Conservation (phyloP, 2,888 invertebrate genomes). For the Scaptomyza reducta region DNA sequence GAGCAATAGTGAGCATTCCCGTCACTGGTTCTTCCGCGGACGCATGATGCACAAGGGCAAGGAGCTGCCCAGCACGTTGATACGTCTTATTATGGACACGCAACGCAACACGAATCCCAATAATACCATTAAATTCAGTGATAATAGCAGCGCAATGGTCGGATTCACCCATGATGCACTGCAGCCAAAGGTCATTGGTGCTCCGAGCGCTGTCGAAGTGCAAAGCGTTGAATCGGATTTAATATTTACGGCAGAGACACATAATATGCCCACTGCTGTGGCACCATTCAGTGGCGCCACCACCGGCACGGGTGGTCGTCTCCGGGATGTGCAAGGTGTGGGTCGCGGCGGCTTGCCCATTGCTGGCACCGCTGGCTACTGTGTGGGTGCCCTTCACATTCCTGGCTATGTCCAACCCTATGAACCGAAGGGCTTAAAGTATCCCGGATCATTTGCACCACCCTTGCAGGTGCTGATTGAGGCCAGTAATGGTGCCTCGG, state of each 20-base stretch:
- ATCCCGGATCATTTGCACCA: conserved; percentile 95
- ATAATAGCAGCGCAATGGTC: conserved; percentile 97
- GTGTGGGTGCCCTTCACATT: conserved; percentile 95
- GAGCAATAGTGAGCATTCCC: conserved; percentile 98
- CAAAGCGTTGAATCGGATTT: conserved; percentile 90
- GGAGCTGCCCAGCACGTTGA: conserved; percentile 91
- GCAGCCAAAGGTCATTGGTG: conserved; percentile 86
- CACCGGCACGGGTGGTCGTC: conserved; percentile 98
- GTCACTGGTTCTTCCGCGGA: conserved; percentile 99
- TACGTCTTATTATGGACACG: conserved; percentile 96
- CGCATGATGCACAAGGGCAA: conserved; percentile 92
- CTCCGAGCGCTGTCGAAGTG: conserved; percentile 87
- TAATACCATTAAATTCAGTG: conserved; percentile 98
- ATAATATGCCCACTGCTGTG: conserved; percentile 99
- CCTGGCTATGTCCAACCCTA: conserved; percentile 92
- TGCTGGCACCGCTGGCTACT: conserved; percentile 98
- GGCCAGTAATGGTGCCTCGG: conserved; percentile 98
- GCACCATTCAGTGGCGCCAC: conserved; percentile 99
- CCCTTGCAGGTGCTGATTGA: conserved; percentile 96
- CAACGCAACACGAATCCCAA: conserved; percentile 93
- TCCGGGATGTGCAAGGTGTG: conserved; percentile 96
- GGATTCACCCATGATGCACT: conserved; percentile 91
- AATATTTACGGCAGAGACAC: conserved; percentile 99
- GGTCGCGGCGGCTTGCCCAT: conserved; percentile 97
- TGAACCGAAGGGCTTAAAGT: conserved; percentile 90